Percentiles rank a stretch among this genome's conserved stretches.
Evolutionary conservation across 2,888 invertebrate genomes (phyloP).

Genomic region (Blastobasis lacticolella): DNA sequence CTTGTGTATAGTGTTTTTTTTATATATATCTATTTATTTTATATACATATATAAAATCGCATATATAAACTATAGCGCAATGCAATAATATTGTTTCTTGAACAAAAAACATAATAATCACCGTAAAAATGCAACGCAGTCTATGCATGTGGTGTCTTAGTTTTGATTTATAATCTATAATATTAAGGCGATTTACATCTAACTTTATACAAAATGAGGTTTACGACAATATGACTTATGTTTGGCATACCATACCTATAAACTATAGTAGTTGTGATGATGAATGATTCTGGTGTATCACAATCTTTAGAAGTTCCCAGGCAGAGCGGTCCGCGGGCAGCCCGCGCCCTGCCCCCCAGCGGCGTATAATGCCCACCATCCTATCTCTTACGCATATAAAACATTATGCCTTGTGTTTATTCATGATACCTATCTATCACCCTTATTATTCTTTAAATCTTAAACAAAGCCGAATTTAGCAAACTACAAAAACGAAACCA

Average conservation of each 20-base stretch:
- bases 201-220: slow-evolving; percentile 59
- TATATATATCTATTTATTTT: slow-evolving; percentile 4
- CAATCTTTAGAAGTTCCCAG: too few species aligned
- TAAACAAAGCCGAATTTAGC: slow-evolving; percentile 54
- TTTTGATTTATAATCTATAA: slow-evolving; percentile 39
- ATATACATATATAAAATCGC: slow-evolving; percentile 25
- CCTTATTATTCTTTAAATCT: slow-evolving; percentile 39
- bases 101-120: slow-evolving; percentile 33
- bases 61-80: slow-evolving; percentile 25
- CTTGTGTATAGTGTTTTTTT: slow-evolving; percentile 29
- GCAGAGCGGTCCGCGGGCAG: too few species aligned
- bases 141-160: slow-evolving; percentile 60
- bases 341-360: too few species aligned
- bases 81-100: slow-evolving; percentile 21
- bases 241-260: slow-evolving; percentile 46
- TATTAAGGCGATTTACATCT: slow-evolving; percentile 62
- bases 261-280: slow-evolving; percentile 4
- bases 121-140: slow-evolving; percentile 66
- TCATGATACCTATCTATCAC: slow-evolving; percentile 49
- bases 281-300: background rate
- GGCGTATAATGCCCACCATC: too few species aligned
- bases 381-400: slow-evolving; percentile 4
- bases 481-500: slow-evolving; percentile 39
- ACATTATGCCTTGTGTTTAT: slow-evolving; percentile 61
- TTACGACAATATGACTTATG: slow-evolving; percentile 47